Evolutionary conservation across 2,888 invertebrate genomes (phyloP), one percentile per base, ranked within the genome.

Genomic region (Tiliacea aurago): DNA sequence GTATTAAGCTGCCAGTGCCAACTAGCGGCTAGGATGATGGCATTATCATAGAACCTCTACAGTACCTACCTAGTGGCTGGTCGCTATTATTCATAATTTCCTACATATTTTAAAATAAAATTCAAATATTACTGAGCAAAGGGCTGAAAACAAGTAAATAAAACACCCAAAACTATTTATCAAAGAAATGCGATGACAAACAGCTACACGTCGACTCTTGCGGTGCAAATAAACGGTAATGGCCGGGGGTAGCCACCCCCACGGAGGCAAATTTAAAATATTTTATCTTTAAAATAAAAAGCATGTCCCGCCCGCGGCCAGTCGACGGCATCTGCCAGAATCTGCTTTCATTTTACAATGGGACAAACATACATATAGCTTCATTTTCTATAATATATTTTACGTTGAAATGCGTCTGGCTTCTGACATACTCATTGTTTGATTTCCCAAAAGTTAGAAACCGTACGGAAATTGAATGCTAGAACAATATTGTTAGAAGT

Each of bases 281-380:
- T 90, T 90, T 89, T 90, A 90, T 90, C 86, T 90, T 88, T 88
- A 90, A 89, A 88, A 88, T 86, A 87, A 88, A 90, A 90, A 81
- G 83, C 90, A 75, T 90, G 91, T 91, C 84, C 53, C 43, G 90
- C 91, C 90, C 23, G 81, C 62, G 88, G 91, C 76, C 56, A 67
- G 43, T 23, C 67, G 66, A 61, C 76, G 18, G 67, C 65, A 77
- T 77, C 72, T 72, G 53, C 41, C 67, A 67, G 59, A 67, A 67
- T 68, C 23, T 69, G 61, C 66, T 51, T 68, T 69, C 71, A 78
- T 76, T 80, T 65, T 62, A 82, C 65, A 61, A 78, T 69, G 65
- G 61, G 9, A 65, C 33, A 51, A 33, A 47, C 20, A 63, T 28
- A 69, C 51, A 9, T 51, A 65, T 11, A 65, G 45, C 62, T 62